Conservation (phyloP, 2,113 vertebrate species). For the Marmota flaviventris region DNA sequence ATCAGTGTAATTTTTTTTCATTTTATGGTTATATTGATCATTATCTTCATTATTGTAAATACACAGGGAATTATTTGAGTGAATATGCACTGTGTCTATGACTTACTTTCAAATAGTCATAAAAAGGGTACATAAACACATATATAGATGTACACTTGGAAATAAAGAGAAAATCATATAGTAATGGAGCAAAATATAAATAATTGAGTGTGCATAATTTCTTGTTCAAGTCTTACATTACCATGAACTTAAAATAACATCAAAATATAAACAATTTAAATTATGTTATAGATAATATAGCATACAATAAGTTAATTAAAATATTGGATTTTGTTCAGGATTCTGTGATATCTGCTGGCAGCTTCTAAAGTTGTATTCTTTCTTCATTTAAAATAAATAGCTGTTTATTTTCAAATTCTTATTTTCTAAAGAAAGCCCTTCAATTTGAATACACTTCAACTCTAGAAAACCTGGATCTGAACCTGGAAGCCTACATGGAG, state of each 20-base stretch:
- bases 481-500: too few species aligned
- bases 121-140: not conserved
- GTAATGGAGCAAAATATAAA: not conserved
- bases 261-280: too few species aligned
- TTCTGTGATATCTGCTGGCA: not conserved
- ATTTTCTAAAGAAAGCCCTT: not conserved
- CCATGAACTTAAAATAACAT: too few species aligned
- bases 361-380: not conserved
- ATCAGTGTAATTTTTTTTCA: not conserved
- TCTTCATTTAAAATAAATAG: not conserved
- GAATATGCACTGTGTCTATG: not conserved
- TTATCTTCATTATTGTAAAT: not conserved
- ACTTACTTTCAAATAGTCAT: not conserved
- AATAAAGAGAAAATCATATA: not conserved
- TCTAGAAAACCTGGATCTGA: not conserved
- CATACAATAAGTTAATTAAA: too few species aligned
- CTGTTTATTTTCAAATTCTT: not conserved
- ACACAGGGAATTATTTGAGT: not conserved
- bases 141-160: not conserved
- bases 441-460: not conserved
- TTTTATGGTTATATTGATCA: not conserved
- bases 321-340: too few species aligned
- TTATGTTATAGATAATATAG: too few species aligned
- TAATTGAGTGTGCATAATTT: too few species aligned
- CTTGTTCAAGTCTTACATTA: too few species aligned